phyloP scores from a whole-genome alignment of 2,888 invertebrate genomes.

The Enoplolaimus lenunculus region DNA sequence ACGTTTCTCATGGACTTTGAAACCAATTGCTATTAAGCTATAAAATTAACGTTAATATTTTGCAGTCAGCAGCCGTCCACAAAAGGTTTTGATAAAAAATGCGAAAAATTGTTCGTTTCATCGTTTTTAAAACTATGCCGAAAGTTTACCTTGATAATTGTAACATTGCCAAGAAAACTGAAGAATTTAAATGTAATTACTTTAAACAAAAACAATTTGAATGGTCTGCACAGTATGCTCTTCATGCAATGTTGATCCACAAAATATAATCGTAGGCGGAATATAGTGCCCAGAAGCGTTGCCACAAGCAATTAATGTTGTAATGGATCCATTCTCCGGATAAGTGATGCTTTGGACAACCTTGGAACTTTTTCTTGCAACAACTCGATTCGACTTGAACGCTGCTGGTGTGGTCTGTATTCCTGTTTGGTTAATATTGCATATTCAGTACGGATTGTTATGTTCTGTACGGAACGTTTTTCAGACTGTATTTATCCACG shows the following conservation, averaged over 20 bases:
- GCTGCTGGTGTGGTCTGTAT: neutral
- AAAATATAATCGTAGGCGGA: neutral
- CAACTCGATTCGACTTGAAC: neutral
- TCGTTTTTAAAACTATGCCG: neutral
- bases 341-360: neutral
- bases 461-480: neutral
- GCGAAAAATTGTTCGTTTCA: too few species aligned
- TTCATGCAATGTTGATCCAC: neutral
- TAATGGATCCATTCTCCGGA: neutral
- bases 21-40: too few species aligned
- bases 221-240: neutral
- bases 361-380: neutral
- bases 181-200: neutral
- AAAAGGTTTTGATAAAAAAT: too few species aligned
- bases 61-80: too few species aligned
- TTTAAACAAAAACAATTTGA: neutral
- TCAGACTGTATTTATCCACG: neutral
- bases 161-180: neutral
- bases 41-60: too few species aligned
- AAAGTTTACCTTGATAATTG: neutral
- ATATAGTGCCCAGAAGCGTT: neutral
- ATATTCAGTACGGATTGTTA: too few species aligned
- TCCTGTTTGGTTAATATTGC: neutral
- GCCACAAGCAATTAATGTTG: slow-evolving; percentile 5
- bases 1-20: too few species aligned